Evolutionary conservation across 1,140 invertebrate genomes (phyloP).

Genomic region (Drosophila malerkotliana): DNA sequence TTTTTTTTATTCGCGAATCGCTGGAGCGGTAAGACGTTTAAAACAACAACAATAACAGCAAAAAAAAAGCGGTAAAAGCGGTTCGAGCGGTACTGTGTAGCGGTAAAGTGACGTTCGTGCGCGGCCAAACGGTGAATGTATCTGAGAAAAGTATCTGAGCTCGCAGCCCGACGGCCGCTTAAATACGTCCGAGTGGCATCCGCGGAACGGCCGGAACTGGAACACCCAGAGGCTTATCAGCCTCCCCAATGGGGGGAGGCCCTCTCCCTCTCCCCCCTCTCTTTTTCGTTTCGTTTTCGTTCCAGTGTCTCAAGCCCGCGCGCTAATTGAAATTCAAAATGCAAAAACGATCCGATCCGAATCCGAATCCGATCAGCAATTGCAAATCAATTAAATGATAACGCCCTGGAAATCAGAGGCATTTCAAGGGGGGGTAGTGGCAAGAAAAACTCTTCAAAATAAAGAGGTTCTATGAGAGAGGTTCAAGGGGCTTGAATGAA

Average conservation of each 20-base stretch:
- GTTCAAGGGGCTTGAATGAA: too few relatives aligned
- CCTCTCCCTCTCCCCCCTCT: not conserved
- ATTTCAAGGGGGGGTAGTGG: not conserved
- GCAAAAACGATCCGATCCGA: slow-evolving; percentile 46
- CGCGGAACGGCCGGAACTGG: slow-evolving; percentile 47
- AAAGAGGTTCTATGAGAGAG: not conserved
- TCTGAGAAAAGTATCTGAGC: slow-evolving; percentile 73
- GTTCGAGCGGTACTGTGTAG: slow-evolving; percentile 18
- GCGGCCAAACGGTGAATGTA: slow-evolving; percentile 55
- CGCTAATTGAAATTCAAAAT: slow-evolving; percentile 59
- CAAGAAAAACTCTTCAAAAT: not conserved
- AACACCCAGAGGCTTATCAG: slow-evolving; percentile 44
- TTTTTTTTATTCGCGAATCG: slow-evolving; percentile 11
- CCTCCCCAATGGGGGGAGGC: not conserved
- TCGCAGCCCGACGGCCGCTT: slow-evolving; percentile 59
- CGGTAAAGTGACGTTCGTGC: slow-evolving; percentile 37
- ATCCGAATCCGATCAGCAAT: slow-evolving; percentile 32
- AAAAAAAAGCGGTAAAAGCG: not conserved
- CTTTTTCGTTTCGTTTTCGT: not conserved
- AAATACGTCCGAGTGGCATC: slow-evolving; percentile 57
- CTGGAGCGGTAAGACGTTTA: not conserved
- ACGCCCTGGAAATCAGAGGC: slow-evolving; percentile 1
- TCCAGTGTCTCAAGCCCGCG: slow-evolving; percentile 3
- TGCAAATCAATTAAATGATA: slow-evolving; percentile 47
- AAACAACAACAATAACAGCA: slow-evolving; percentile 2